Evolutionary conservation across 2,113 vertebrate genomes (phyloP).

Genomic region (Opisthocomus hoazin): DNA sequence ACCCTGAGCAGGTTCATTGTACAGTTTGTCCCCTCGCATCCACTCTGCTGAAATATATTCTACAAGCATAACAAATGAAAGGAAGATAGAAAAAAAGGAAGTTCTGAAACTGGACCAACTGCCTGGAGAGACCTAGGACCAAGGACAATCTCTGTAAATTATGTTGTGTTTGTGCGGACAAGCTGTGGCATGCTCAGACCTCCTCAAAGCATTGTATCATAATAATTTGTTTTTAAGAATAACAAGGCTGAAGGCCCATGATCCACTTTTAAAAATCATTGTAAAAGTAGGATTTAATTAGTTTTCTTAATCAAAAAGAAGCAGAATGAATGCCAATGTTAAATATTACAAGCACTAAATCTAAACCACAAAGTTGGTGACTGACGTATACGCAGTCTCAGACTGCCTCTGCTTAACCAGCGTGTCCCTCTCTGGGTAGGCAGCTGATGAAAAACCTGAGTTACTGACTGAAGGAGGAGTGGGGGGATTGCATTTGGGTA

Average conservation of each 20-base stretch:
- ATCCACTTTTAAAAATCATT: neutral
- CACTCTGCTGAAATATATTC: neutral
- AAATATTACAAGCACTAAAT: neutral
- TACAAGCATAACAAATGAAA: neutral
- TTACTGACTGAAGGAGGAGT: neutral
- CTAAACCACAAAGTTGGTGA: neutral
- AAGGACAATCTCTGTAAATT: neutral
- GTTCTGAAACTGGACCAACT: neutral
- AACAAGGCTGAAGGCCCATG: neutral
- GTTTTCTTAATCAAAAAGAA: neutral
- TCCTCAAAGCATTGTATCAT: neutral
- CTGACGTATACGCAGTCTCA: neutral
- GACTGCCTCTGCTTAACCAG: neutral
- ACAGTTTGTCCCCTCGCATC: neutral
- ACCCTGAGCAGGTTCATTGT: neutral
- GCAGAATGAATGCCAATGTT: neutral
- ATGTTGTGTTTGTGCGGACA: neutral
- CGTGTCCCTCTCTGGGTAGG: neutral
- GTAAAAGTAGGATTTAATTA: neutral
- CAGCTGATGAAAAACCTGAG: neutral
- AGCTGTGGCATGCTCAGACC: neutral
- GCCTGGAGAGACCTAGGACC: neutral
- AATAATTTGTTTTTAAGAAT: neutral
- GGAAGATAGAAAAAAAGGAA: neutral
- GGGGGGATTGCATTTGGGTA: neutral